Evolutionary conservation across 2,888 invertebrate genomes (phyloP), one percentile per base, ranked within the genome.

Genomic region (Xestia c-nigrum): DNA sequence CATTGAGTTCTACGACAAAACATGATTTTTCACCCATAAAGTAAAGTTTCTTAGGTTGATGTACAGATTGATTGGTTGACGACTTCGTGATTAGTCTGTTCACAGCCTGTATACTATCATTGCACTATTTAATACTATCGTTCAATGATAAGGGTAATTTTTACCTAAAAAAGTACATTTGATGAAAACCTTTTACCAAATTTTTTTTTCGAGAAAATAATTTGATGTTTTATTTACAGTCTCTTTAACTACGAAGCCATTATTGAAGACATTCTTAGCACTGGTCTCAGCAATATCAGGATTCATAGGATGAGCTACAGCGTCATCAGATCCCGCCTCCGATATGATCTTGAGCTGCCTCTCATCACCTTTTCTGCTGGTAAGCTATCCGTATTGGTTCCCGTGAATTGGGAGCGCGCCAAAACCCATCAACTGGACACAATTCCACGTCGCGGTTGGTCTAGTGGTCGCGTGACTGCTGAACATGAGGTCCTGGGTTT

Each of bases 251-350:
- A 85, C 5, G 80, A 69, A 0, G 91, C 81, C 0, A 31, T 79
- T 4, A 3, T 91, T 3, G 87, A 91, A 0, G 78, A 90, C 19
- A 4, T 95, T 0, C n/a, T 80, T 0, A 88, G 91, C 43, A 82
- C 65, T 0, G 96, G 96, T 0, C 82, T 93, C 31, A 95, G 95
- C 69, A 85, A 95, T 79, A 95, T 96, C 57, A 88, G 91, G 50
- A 85, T 94, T 82, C 88, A 93, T 76, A 80, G 75, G 0, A 71
- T 95, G 14, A 89, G 80, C 85, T 94, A 84, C 81, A 85, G 84
- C 6, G 0, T 92, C 1, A 12, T 93, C 5, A 84, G 85, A 10
- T 85, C 80, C 16, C 90, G 93, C 0, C 88, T 95, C 0, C 90
- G 78, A 9, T 91, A 94, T 64, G 91, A 93, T 38, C 46, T 96